Conservation (phyloP, 2,888 invertebrate species). For the Pristionchus entomophagus region DNA sequence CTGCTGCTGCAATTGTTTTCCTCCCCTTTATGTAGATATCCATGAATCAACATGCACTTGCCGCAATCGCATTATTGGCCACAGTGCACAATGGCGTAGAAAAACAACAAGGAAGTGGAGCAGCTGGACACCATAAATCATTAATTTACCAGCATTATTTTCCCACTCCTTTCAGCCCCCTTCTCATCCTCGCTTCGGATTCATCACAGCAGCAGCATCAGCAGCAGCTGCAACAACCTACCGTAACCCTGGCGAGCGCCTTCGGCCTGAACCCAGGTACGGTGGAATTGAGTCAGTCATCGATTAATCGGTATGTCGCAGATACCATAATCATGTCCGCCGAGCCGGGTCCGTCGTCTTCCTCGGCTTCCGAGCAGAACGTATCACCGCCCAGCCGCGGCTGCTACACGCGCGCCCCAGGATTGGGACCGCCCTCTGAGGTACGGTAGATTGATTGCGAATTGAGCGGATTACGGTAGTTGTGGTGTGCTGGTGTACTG, state of each 20-base stretch:
- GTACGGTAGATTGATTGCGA: neutral
- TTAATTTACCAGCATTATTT: neutral
- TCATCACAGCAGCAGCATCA: neutral
- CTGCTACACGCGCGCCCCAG: conserved; percentile 40
- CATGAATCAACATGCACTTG: neutral
- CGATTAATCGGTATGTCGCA: neutral
- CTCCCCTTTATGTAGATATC: no score
- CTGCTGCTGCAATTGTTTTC: no score
- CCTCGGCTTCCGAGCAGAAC: neutral
- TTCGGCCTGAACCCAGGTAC: neutral
- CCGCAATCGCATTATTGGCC: neutral
- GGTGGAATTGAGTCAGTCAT: neutral
- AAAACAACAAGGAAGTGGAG: neutral
- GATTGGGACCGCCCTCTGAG: conserved; percentile 32
- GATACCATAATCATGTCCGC: neutral
- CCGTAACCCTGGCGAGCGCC: neutral
- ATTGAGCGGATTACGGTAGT: neutral
- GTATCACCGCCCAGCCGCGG: conserved; percentile 8
- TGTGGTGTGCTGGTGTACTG: neutral
- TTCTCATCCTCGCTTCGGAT: conserved; percentile 13
- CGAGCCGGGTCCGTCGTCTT: neutral
- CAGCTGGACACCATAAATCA: neutral
- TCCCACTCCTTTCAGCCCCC: neutral
- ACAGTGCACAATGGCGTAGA: neutral
- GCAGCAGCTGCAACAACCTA: neutral